Evolutionary conservation across 2,888 invertebrate genomes (phyloP), one percentile per base, ranked within the genome.

Genomic region (Callinectes sapidus): DNA sequence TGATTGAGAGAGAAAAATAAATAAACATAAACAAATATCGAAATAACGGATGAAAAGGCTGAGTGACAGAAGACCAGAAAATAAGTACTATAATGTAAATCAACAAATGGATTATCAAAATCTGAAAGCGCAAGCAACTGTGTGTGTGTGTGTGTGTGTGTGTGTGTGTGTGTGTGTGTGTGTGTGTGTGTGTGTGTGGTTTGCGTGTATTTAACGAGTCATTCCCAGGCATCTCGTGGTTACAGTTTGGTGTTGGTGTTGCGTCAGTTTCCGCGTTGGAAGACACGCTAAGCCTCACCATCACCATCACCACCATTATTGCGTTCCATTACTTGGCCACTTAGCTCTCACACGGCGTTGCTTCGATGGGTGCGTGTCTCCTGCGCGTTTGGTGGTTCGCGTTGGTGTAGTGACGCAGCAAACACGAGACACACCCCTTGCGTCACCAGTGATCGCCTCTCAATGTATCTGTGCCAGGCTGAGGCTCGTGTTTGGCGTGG

Each of bases 111-210:
- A 8, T 48, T 10, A 48, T 48, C 48, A 48, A 48, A 48, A 48
- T 48, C 48, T 48, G 48, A 5, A 48, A 48, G 48, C 48, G 48
- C 48, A 10, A 42, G 42, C 42, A 42, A 2, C 42, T 61, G 61
- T 61, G 61, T 61, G 61, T 61, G 61, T 61, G 61, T 61, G 61
- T 61, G 61, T 61, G 61, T 61, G 61, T 61, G 61, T 61, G 61
- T 61, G 61, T 61, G 61, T 61, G 61, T 61, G 61, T 61, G 61
- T 61, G 61, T 61, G 61, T 61, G 61, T 61, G 61, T 61, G 61
- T 61, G 61, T 61, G 61, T 61, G 61, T 61, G 61, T 61, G 61
- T 61, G 61, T 61, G 61, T 61, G 61, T 61, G 61, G 61, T 61
- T 18, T 61, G 61, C 23, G 61, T 61, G 23, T 61, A 16, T 61